A percentile compares a stretch with the other conserved stretches of the same genome.
Evolutionary conservation across 2,888 invertebrate species (phyloP).

Genomic region (Pseudanteris insignis): DNA sequence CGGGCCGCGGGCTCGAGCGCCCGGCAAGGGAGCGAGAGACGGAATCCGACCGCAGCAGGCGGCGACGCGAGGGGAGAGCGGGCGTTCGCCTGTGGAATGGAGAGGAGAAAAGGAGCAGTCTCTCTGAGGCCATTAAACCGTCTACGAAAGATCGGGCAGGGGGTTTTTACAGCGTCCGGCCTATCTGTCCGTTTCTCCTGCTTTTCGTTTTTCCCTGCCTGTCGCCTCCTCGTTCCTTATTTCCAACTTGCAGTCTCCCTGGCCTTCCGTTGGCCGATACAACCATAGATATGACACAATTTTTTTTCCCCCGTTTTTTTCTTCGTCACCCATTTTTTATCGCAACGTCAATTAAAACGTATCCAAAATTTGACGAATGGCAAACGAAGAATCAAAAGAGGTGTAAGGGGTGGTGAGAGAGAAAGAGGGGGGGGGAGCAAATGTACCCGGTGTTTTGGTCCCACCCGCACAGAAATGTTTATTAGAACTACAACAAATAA

Average conservation of each 20-base stretch:
- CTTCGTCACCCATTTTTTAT: too few species aligned
- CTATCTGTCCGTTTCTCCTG: conserved; percentile 44
- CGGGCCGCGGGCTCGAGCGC: conserved; percentile 34
- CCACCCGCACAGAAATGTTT: too few species aligned
- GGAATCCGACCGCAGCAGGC: not conserved
- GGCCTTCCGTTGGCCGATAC: conserved; percentile 30
- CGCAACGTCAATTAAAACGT: too few species aligned
- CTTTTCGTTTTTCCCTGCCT: conserved; percentile 44
- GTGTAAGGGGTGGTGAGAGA: too few species aligned
- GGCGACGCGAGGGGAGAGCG: not conserved
- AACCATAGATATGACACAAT: not conserved
- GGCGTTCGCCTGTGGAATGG: not conserved
- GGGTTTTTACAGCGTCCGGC: conserved; percentile 55
- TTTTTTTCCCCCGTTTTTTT: conserved; percentile 10
- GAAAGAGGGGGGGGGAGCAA: too few species aligned
- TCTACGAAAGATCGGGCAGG: conserved; percentile 56
- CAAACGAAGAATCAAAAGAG: too few species aligned
- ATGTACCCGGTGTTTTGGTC: too few species aligned
- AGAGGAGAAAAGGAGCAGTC: conserved; percentile 8
- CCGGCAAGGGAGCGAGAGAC: conserved; percentile 3
- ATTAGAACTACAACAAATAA: too few species aligned
- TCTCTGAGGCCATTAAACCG: conserved; percentile 62
- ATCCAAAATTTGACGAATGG: too few species aligned
- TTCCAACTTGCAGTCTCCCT: conserved; percentile 48
- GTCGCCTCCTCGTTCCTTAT: conserved; percentile 39